Evolutionary conservation across 2,797 vertebrate species (phyloP).

Genomic region (Rhodeus uyekii): DNA sequence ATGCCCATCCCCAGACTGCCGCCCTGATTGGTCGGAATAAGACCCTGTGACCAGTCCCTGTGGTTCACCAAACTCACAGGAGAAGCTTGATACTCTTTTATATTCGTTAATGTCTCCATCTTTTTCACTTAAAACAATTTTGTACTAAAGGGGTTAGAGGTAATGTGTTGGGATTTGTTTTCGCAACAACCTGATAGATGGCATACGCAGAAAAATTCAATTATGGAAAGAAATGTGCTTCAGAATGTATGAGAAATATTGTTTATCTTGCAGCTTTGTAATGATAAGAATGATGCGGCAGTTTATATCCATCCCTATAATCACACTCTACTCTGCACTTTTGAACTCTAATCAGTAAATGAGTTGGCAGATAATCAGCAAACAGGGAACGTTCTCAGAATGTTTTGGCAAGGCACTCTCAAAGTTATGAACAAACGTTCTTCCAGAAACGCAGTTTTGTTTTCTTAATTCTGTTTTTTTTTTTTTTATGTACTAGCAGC

Average conservation of each 20-base stretch:
- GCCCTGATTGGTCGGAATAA: conserved; percentile 64
- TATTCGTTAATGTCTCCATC: conserved; percentile 9
- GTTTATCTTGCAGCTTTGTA: not conserved
- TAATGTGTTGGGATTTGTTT: conserved; percentile 1
- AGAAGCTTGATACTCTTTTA: conserved; percentile 19
- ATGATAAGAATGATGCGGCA: not conserved
- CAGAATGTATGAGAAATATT: not conserved
- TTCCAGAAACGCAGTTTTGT: too few relatives aligned
- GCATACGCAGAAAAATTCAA: not conserved
- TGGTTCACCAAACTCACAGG: conserved; percentile 66
- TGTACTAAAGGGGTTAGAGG: not conserved
- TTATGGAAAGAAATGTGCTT: not conserved
- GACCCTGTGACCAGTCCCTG: conserved; percentile 62
- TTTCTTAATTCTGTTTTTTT: too few relatives aligned
- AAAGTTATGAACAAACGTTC: not conserved
- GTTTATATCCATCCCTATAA: not conserved
- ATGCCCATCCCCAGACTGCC: conserved; percentile 62
- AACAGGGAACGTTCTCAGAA: not conserved
- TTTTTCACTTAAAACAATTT: conserved; percentile 26
- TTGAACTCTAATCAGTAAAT: conserved; percentile 8
- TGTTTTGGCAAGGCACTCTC: not conserved
- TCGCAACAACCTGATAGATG: not conserved
- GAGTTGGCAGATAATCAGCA: not conserved
- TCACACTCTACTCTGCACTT: not conserved
- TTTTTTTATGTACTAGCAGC: too few relatives aligned